phyloP scores from a whole-genome alignment of 2,113 vertebrate species.

The Puffinus mauretanicus region DNA sequence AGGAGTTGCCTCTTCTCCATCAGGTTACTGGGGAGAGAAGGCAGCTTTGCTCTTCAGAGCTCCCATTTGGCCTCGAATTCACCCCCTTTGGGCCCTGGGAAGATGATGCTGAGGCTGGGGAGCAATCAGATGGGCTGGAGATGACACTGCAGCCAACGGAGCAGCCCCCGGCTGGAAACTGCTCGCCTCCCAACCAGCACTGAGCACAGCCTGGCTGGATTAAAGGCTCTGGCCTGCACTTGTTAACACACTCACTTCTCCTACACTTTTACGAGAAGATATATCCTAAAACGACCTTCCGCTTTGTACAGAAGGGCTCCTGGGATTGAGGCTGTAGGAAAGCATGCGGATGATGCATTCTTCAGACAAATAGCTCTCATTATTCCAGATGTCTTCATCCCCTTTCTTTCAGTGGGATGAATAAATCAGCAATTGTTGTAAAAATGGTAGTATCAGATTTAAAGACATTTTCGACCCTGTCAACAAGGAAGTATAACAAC shows the following conservation, averaged over 20 bases:
- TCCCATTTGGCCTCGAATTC: neutral
- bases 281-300: neutral
- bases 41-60: neutral
- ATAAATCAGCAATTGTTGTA: neutral
- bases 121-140: neutral
- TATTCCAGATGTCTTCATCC: neutral
- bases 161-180: neutral
- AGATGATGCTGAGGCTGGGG: neutral
- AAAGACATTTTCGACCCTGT: neutral
- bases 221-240: neutral
- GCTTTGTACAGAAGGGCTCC: neutral
- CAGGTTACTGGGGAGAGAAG: neutral
- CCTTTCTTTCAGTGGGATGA: neutral
- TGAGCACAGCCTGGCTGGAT: neutral
- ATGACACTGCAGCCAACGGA: neutral
- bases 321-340: neutral
- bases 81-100: rapidly evolving
- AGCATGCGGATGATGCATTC: neutral
- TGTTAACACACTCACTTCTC: neutral
- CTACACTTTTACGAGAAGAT: neutral
- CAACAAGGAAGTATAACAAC: neutral
- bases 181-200: neutral
- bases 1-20: neutral
- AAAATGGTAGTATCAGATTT: neutral
- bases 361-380: conserved; percentile 7